A percentile compares a stretch with the other conserved stretches of the same genome.
Conservation (phyloP, 2,888 invertebrate genomes). For the Caradrina kadenii region DNA sequence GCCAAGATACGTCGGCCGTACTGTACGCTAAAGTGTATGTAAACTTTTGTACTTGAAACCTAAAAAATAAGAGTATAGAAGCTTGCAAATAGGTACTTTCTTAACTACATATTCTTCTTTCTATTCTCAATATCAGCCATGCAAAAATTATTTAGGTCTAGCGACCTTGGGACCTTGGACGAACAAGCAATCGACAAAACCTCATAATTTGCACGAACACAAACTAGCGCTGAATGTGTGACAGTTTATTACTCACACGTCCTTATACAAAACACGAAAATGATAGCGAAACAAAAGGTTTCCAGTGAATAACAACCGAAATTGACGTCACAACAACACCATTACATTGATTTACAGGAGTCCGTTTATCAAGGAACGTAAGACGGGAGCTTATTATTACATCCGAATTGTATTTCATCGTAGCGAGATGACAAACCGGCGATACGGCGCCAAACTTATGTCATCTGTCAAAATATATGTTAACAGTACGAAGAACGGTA, state of each 20-base stretch:
- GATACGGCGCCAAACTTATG: conserved; percentile 89
- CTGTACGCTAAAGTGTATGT: no score
- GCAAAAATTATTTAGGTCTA: neutral
- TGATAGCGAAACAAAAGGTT: conserved; percentile 58
- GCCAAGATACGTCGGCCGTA: no score
- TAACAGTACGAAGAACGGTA: conserved; percentile 82
- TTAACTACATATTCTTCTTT: no score
- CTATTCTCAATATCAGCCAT: neutral
- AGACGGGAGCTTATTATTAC: conserved; percentile 89
- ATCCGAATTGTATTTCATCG: conserved; percentile 88
- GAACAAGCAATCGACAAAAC: conserved; percentile 7
- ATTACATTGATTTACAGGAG: conserved; percentile 84
- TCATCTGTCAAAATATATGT: conserved; percentile 91
- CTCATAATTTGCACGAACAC: conserved; percentile 26
- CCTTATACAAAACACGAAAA: conserved; percentile 50
- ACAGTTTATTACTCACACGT: conserved; percentile 26
- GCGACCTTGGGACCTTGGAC: neutral
- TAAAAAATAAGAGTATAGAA: no score
- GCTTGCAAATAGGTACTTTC: no score
- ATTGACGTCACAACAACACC: conserved; percentile 66
- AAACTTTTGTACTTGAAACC: no score
- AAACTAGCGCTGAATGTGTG: conserved; percentile 12
- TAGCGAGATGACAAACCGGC: conserved; percentile 80
- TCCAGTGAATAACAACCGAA: conserved; percentile 55
- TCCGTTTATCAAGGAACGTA: conserved; percentile 84